These are phyloP conservation scores for Mastomys coucha DNA, from an alignment of 2,113 vertebrate genomes.

Conservation along the genomic window DNA sequence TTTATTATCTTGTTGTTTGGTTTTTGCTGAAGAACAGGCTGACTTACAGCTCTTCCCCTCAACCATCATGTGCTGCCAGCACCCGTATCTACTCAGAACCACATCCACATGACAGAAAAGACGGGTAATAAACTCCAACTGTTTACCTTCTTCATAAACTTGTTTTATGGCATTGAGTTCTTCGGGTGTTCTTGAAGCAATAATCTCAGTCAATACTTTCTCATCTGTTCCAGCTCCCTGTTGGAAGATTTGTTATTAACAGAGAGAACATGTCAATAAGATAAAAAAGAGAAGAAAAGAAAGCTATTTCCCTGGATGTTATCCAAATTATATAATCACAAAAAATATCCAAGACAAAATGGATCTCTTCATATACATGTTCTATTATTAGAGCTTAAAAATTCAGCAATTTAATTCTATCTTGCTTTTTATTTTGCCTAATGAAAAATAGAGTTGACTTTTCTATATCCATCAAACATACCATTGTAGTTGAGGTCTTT, in stretches of 20 bases:
- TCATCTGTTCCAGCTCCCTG: conserved; percentile 97
- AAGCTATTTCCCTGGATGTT: background rate
- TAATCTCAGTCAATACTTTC: conserved; percentile 94
- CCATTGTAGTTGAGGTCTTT: background rate
- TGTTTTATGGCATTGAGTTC: conserved; percentile 91
- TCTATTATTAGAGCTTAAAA: background rate
- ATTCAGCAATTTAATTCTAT: background rate
- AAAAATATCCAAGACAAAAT: background rate
- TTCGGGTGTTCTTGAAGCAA: conserved; percentile 93
- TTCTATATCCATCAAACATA: background rate
- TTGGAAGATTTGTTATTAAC: conserved; percentile 52
- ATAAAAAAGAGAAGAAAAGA: background rate
- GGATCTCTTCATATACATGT: background rate
- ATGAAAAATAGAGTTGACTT: background rate
- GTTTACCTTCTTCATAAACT: conserved; percentile 94
- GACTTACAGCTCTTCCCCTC: background rate
- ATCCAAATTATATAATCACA: background rate
- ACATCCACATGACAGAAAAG: background rate
- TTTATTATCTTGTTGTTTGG: background rate
- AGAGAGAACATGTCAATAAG: background rate
- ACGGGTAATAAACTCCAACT: too few relatives aligned
- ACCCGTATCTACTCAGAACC: background rate
- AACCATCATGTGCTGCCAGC: accelerated
- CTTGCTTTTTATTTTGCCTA: conserved; percentile 22
- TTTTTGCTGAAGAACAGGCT: background rate